Percentiles rank a stretch among this genome's conserved stretches.
Evolutionary conservation across 2,113 vertebrate genomes (phyloP).

Genomic region (Lagopus leucura): DNA sequence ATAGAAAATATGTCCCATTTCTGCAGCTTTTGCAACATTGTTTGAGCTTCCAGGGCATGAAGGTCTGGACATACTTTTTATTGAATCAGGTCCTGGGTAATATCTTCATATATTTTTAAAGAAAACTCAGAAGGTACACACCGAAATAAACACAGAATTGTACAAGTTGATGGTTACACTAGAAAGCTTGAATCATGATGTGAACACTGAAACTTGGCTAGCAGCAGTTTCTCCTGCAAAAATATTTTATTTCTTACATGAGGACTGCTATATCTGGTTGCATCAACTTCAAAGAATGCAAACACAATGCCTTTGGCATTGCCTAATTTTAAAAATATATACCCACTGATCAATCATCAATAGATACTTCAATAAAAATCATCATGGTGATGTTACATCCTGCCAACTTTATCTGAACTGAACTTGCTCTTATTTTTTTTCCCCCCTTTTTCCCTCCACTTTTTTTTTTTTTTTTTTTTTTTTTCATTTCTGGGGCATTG

Average conservation of each 20-base stretch:
- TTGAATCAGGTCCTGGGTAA: constrained; percentile 72
- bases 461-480: too few relatives aligned
- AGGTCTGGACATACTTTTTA: constrained; percentile 73
- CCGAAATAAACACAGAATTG: constrained; percentile 48
- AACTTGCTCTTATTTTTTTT: neutral
- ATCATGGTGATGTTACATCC: neutral
- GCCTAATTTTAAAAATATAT: constrained; percentile 46
- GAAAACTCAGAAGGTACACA: constrained; percentile 51
- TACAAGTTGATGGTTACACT: constrained; percentile 9
- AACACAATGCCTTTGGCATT: constrained; percentile 14
- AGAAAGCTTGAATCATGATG: constrained; percentile 44
- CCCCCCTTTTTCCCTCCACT: too few relatives aligned
- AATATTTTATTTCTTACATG: constrained; percentile 47
- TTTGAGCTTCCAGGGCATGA: constrained; percentile 72
- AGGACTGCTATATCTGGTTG: constrained; percentile 30
- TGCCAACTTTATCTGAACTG: neutral
- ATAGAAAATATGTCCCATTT: constrained; percentile 75
- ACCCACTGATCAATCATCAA: neutral
- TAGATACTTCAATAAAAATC: neutral
- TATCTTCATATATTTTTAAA: constrained; percentile 75
- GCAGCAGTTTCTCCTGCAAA: constrained; percentile 47
- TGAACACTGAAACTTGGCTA: constrained; percentile 32
- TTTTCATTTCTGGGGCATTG: neutral
- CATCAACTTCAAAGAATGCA: constrained; percentile 38
- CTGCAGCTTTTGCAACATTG: constrained; percentile 65